A percentile compares a stretch with the other conserved stretches of the same genome.
phyloP scores from a whole-genome alignment of 2,888 invertebrate species.

The Frankliniella intonsa region DNA sequence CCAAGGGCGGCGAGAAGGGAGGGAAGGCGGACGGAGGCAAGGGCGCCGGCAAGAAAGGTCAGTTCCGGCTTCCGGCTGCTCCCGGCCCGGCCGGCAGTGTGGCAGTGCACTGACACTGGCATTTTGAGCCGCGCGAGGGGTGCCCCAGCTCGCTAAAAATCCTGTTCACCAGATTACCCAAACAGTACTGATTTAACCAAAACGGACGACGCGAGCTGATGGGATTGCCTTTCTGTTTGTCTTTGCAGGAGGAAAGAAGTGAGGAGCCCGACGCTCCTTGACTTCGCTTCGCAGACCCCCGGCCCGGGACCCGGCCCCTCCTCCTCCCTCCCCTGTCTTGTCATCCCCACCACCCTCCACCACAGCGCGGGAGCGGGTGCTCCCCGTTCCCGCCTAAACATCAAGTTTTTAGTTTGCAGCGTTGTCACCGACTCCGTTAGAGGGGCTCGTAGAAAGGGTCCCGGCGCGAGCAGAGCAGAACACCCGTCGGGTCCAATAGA shows the following conservation, averaged over 20 bases:
- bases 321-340: neutral
- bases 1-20: conserved; percentile 10
- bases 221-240: neutral
- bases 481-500: too few species aligned
- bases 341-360: neutral
- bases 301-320: neutral
- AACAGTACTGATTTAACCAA: too few species aligned
- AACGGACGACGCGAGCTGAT: neutral
- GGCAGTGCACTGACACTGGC: too few species aligned
- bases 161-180: too few species aligned
- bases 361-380: neutral
- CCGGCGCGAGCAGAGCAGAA: neutral
- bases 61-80: neutral
- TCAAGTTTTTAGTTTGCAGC: neutral
- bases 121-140: neutral
- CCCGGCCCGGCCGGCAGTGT: neutral
- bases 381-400: neutral
- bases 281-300: neutral
- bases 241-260: conserved; percentile 6
- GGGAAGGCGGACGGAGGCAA: conserved; percentile 4
- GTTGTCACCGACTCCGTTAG: neutral
- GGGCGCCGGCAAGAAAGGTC: conserved; percentile 1
- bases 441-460: neutral
- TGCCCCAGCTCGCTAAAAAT: neutral
- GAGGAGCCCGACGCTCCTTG: neutral